Base-by-base conservation (phyloP, 2,888 invertebrate species). In the Leptarthrus brevirostris region DNA sequence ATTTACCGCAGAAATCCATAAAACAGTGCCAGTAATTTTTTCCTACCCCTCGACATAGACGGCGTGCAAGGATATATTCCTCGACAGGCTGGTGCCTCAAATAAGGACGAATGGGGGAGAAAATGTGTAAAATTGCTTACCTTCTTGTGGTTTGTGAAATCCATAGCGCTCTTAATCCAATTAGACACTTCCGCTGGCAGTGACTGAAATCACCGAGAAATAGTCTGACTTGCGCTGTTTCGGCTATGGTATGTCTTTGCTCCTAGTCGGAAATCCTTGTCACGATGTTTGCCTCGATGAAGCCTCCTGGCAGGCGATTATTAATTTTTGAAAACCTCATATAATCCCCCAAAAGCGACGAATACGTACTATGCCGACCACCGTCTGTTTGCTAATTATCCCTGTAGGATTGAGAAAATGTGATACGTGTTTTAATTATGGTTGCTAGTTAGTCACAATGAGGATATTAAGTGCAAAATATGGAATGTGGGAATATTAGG, bases 141-240 rank as follows among this genome's bases (percentile, higher is more conserved):
- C 74, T 69, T 49, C 10, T 69, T 36, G 56, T 47, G 14, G 69
- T 16, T 20, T 47, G 36, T 24, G 24, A 49, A 74, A 52, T 74
- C 69, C 69, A 74, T 74, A 52, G 26, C 69, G 56, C 20, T 26
- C 47, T 49, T 74, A 74, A 69, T 74, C 74, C 69, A 74, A 74
- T 74, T 74, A 74, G 47, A 26, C 64, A 40, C 64, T 64, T 71
- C 49, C 8, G 16, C 16, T 6, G 3, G 18, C 6, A n/a, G 20
- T 18, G 2, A 44, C 4, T 44, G n/a, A 16, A 44, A 44, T 44
- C 44, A n/a, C n/a, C n/a, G n/a, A n/a, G n/a, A n/a, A n/a, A n/a
- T n/a, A n/a, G n/a, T n/a, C n/a, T n/a, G n/a, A n/a, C n/a, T n/a
- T n/a, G n/a, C n/a, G n/a, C n/a, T n/a, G n/a, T n/a, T n/a, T n/a